Base-by-base conservation (phyloP, 2,113 vertebrate genomes). In the Anarrhichthys ocellatus region DNA sequence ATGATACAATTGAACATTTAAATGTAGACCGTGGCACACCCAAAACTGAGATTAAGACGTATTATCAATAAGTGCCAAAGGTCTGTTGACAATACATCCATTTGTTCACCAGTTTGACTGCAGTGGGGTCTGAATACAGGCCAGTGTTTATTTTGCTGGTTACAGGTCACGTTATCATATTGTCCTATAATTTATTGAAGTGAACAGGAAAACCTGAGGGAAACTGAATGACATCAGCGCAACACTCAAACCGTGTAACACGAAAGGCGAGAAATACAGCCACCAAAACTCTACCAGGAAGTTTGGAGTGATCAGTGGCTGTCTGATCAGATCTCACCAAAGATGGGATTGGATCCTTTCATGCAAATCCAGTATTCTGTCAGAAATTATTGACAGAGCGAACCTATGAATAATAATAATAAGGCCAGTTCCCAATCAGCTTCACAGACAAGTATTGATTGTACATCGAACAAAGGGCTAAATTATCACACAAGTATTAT, bases 21-120 rank as follows among this genome's bases (percentile, higher is more conserved):
- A 17, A 78, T 48, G 22, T 48, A 50, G 6, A 62, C 7, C 1
- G 17, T 4, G 29, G 17, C 54, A 40, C 44, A 32, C 56, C 67
- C 32, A 50, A 32, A 71, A n/a, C 38, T 29, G 2, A 54, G 38
- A 58, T 32, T 32, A 14, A 20, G 52, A 13, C 11, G 0, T 50
- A 40, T 1, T 2, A 68, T 64, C n/a, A 69, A 70, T 46, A 38
- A 36, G 38, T 64, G n/a, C 48, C 65, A 78, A 69, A 73, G 42
- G 62, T 73, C 69, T 52, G 8, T 56, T 66, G 61, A 66, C 58
- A 27, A n/a, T 54, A 24, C 36, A 58, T 34, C 22, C 20, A 29
- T 48, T n/a, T 15, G 24, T 66, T 66, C 32, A 72, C 6, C 40
- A 40, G 52, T 75, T 32, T 63, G 46, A 65, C 38, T 59, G 48